phyloP scores from a whole-genome alignment of 2,888 invertebrate species.

The Himalopsyche tibetana region DNA sequence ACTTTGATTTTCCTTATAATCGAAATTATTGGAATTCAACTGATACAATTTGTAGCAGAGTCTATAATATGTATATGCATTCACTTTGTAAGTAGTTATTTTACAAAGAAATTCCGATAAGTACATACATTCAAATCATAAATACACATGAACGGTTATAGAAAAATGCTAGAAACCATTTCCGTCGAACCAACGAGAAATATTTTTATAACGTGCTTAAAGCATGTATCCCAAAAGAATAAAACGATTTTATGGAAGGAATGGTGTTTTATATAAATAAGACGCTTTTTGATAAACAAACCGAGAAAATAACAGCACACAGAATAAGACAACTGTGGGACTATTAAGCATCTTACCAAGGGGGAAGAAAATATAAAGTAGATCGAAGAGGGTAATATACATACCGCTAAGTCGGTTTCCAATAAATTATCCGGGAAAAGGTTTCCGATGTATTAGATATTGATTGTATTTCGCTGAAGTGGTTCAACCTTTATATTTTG shows the following conservation, averaged over 20 bases:
- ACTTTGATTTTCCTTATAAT: too few relatives aligned
- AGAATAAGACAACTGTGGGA: neutral
- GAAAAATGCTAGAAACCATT: neutral
- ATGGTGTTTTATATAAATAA: neutral
- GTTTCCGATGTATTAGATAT: too few relatives aligned
- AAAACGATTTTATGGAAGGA: slow-evolving; percentile 6
- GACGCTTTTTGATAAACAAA: neutral
- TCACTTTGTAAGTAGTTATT: too few relatives aligned
- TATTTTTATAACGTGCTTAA: neutral
- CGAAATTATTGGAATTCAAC: too few relatives aligned
- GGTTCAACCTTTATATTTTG: too few relatives aligned
- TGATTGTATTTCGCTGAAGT: too few relatives aligned
- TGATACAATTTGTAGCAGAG: too few relatives aligned
- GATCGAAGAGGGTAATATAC: neutral
- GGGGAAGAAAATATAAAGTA: neutral
- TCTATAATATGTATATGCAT: too few relatives aligned
- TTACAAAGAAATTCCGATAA: neutral
- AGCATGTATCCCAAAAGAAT: neutral
- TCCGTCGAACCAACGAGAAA: slow-evolving; percentile 11
- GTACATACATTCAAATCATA: neutral
- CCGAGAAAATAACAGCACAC: slow-evolving; percentile 17
- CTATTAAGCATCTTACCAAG: neutral
- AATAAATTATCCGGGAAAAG: too few relatives aligned
- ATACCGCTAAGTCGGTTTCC: too few relatives aligned
- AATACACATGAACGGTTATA: slow-evolving; percentile 6